Conservation (phyloP, 2,888 invertebrate species). For the Nebria salina region DNA sequence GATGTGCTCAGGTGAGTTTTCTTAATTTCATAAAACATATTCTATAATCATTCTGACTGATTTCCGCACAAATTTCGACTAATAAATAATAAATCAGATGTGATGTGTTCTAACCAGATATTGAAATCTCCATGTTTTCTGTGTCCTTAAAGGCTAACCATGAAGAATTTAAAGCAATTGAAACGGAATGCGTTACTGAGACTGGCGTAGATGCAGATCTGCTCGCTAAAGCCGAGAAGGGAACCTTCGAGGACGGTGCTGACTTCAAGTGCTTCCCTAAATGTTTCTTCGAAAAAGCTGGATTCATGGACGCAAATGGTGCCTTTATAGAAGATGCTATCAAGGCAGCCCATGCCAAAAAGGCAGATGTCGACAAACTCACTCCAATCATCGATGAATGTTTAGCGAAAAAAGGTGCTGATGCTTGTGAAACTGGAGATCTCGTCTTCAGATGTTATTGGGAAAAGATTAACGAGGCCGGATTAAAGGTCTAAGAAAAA, state of each 20-base stretch:
- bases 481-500: not conserved
- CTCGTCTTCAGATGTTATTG: conserved; percentile 51
- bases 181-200: conserved; percentile 54
- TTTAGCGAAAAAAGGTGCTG: conserved; percentile 60
- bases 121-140: too few relatives aligned
- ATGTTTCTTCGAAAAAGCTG: conserved; percentile 65
- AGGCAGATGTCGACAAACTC: conserved; percentile 60
- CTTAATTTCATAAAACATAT: not conserved
- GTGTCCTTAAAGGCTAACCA: not conserved
- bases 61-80: too few relatives aligned
- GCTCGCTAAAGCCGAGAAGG: conserved; percentile 58
- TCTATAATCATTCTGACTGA: too few relatives aligned
- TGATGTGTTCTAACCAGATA: too few relatives aligned
- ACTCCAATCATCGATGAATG: conserved; percentile 62
- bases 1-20: not conserved
- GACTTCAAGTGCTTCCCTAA: conserved; percentile 62
- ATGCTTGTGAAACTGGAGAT: conserved; percentile 53
- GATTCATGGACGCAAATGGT: conserved; percentile 60
- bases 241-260: conserved; percentile 60
- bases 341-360: conserved; percentile 61
- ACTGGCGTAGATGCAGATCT: conserved; percentile 57
- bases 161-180: conserved; percentile 49
- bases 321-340: conserved; percentile 58
- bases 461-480: conserved; percentile 40
- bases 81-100: too few relatives aligned